A percentile compares a stretch with the other conserved stretches of the same genome.
phyloP scores from a whole-genome alignment of 2,888 invertebrate genomes.

The Tachina lurida region DNA sequence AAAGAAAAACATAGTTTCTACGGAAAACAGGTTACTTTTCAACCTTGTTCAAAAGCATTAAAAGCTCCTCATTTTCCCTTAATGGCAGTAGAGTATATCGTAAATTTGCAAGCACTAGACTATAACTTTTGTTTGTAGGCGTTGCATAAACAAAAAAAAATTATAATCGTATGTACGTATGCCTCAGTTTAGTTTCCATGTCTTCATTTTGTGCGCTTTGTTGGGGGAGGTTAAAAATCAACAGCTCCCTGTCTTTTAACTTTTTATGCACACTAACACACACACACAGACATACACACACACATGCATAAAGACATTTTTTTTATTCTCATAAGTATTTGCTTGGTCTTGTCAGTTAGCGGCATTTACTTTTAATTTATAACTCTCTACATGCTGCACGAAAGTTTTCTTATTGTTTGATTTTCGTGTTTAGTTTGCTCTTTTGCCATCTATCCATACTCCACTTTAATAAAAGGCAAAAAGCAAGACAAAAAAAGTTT shows the following conservation, averaged over 20 bases:
- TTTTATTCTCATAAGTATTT: conserved; percentile 45
- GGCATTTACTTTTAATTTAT: conserved; percentile 75
- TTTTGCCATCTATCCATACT: conserved; percentile 14
- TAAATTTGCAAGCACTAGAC: conserved; percentile 1
- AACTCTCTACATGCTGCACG: conserved; percentile 66
- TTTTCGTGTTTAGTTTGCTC: conserved; percentile 43
- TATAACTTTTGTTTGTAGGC: conserved; percentile 47
- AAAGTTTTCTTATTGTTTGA: conserved; percentile 62
- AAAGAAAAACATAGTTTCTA: no score
- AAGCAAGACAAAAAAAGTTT: conserved; percentile 37
- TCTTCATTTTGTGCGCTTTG: conserved; percentile 1
- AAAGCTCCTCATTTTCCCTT: not conserved
- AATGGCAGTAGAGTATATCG: not conserved
- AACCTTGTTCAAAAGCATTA: no score
- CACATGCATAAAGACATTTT: conserved; percentile 15
- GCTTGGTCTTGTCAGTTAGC: conserved; percentile 69
- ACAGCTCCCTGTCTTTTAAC: conserved; percentile 52
- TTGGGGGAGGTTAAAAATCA: conserved; percentile 39
- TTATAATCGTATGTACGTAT: conserved; percentile 10
- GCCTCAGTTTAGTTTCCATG: not conserved
- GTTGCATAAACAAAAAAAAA: conserved; percentile 34
- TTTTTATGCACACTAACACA: not conserved
- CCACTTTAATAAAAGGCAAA: conserved; percentile 29
- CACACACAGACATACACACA: not conserved
- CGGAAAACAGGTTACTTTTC: no score